Evolutionary conservation across 2,113 vertebrate species (phyloP).

Genomic region (Sylvia atricapilla): DNA sequence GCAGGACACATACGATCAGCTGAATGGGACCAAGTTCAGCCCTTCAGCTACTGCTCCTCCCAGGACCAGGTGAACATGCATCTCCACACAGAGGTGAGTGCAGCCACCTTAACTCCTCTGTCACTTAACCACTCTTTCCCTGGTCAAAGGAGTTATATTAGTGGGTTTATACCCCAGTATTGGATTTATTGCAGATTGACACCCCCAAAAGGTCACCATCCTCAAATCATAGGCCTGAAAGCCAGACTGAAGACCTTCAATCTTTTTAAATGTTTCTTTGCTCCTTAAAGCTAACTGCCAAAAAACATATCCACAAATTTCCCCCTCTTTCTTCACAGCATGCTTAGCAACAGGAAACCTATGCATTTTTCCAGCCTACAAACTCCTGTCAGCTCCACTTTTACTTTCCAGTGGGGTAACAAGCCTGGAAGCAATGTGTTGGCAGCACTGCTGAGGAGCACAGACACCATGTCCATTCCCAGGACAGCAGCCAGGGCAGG

Average conservation of each 20-base stretch:
- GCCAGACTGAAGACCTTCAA: neutral
- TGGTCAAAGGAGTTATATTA: neutral
- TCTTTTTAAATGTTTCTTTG: neutral
- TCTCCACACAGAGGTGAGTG: neutral
- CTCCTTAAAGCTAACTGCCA: neutral
- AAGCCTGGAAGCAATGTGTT: neutral
- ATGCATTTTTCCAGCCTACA: neutral
- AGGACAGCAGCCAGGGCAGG: neutral
- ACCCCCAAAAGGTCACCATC: neutral
- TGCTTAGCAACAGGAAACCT: neutral
- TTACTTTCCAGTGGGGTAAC: neutral
- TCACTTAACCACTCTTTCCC: neutral
- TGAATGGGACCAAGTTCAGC: neutral
- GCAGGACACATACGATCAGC: neutral
- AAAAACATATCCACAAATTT: neutral
- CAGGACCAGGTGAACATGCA: neutral
- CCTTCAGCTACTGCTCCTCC: neutral
- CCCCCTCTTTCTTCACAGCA: neutral
- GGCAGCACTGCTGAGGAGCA: neutral
- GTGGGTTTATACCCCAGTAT: neutral
- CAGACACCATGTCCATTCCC: neutral
- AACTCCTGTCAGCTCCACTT: neutral
- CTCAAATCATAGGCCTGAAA: neutral
- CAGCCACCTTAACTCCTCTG: neutral
- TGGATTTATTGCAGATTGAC: neutral